These are phyloP conservation scores for Spatulosminthurus flaviceps DNA, from an alignment of 2,888 invertebrate genomes.

Conservation along the genomic window DNA sequence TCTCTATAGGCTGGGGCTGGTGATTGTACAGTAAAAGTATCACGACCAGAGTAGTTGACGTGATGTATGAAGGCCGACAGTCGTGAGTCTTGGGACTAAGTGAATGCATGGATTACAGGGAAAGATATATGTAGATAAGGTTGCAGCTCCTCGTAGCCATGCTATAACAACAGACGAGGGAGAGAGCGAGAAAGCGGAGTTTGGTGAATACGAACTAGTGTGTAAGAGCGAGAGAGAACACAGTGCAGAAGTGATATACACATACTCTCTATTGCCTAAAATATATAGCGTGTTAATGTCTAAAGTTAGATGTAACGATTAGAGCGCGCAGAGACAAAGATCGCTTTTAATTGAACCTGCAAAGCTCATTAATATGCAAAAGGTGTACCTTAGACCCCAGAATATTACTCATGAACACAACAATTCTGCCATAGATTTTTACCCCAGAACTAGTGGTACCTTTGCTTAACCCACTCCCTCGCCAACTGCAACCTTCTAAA, in stretches of 20 bases:
- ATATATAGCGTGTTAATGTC: conserved; percentile 58
- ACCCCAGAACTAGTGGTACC: neutral
- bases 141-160: neutral
- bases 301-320: conserved; percentile 59
- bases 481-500: conserved; percentile 7
- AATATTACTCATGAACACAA: conserved; percentile 55
- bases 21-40: conserved; percentile 25
- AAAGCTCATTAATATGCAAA: conserved; percentile 61
- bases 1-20: neutral
- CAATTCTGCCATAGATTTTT: conserved; percentile 46
- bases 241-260: conserved; percentile 45
- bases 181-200: neutral
- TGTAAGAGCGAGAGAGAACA: neutral
- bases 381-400: conserved; percentile 50
- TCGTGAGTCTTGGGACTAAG: conserved; percentile 29
- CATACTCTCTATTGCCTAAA: conserved; percentile 34
- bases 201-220: neutral
- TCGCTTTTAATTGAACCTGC: conserved; percentile 60
- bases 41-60: conserved; percentile 39
- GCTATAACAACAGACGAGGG: neutral
- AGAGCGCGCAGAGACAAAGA: conserved; percentile 59
- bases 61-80: conserved; percentile 44
- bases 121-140: conserved; percentile 11
- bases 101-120: conserved; percentile 38
- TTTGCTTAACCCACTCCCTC: conserved; percentile 16